These are phyloP conservation scores for Helogale parvula DNA, from an alignment of 2,113 vertebrate genomes.

Conservation along the genomic window DNA sequence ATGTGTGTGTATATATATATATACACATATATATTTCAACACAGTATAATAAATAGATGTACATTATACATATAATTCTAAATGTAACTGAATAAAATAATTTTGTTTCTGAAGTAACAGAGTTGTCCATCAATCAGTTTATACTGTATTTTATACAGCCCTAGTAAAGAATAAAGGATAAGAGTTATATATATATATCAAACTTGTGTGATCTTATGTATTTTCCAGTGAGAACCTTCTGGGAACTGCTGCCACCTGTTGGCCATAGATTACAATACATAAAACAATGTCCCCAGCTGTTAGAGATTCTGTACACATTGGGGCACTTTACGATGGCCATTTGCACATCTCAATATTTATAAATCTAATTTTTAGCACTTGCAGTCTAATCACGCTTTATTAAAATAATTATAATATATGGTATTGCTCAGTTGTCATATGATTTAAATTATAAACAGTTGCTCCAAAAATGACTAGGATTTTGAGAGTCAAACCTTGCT, in stretches of 20 bases:
- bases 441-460: background rate
- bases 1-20: too few relatives aligned
- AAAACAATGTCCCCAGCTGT: background rate
- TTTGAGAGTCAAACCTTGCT: background rate
- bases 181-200: background rate
- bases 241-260: slow-evolving; percentile 78
- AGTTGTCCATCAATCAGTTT: slow-evolving; percentile 61
- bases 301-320: background rate
- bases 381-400: background rate
- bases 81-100: slow-evolving; percentile 67
- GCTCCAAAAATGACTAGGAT: background rate
- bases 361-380: slow-evolving; percentile 25
- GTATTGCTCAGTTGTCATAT: background rate
- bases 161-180: slow-evolving; percentile 45
- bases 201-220: background rate
- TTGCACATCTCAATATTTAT: slow-evolving; percentile 11
- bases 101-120: slow-evolving; percentile 55
- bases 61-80: slow-evolving; percentile 49
- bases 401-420: background rate
- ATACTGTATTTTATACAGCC: slow-evolving; percentile 49
- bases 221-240: slow-evolving; percentile 36
- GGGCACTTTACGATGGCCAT: background rate
- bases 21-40: background rate
- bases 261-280: slow-evolving; percentile 42
- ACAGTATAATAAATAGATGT: slow-evolving; percentile 59